Base-by-base conservation (phyloP, 2,113 vertebrate species). In the Urocolius indicus region DNA sequence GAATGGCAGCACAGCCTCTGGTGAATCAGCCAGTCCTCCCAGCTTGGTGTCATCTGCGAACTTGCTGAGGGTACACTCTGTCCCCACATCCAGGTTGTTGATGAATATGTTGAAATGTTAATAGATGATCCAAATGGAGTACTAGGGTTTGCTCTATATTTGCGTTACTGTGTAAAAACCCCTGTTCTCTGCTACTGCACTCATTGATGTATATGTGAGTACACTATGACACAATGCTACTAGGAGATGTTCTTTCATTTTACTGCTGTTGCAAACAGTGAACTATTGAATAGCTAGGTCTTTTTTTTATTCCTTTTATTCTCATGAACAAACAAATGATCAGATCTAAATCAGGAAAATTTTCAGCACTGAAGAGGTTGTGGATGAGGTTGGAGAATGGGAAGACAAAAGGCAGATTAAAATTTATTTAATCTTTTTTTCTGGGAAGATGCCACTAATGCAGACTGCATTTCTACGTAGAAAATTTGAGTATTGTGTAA, bases 401-500 rank as follows among this genome's bases (percentile, higher is more conserved):
- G 20, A 93, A 92, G 17, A n/a, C 0, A 0, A 76, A 87, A 89
- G 49, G n/a, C 36, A 74, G 54, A 65, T 43, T 20, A 73, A 68
- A 87, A 49, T 62, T 38, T 57, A 38, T 72, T 87, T 96, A 1
- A 32, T 69, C n/a, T 81, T 93, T 72, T 86, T 88, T 71, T 84
- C 49, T 88, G 88, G 67, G 73, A 90, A 76, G 84, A 87, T 73
- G 91, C 43, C 96, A 45, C 5, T 3, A 86, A 84, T 21, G 13
- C 2, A 19, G 77, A 75, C 29, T 74, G 26, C 36, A 62, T 76
- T 81, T 62, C 23, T 91, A 69, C 0, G 0, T 13, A 90, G 11
- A 61, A 89, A 95, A 93, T 89, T 93, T 91, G 90, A 55, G 48
- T 92, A 54, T 82, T 89, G 66, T 82, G 90, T 80, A 94, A 81